These are phyloP conservation scores for Caenorhabditis latens DNA, from an alignment of 1,140 invertebrate species.

Conservation along the genomic window DNA sequence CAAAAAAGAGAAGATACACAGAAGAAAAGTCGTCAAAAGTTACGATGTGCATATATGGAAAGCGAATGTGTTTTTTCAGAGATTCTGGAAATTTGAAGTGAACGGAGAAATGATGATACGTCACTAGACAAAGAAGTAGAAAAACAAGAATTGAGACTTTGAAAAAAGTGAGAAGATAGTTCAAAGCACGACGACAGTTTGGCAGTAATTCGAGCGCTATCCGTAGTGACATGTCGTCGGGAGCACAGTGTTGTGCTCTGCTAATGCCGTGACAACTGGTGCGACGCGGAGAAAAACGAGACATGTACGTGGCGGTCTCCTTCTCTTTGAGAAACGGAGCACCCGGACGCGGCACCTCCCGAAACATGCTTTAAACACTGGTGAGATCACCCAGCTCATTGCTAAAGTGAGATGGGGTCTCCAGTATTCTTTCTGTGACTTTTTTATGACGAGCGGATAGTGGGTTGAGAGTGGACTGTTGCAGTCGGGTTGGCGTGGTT, in stretches of 20 bases:
- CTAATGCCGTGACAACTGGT: conserved; percentile 55
- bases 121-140: not conserved
- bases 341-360: conserved; percentile 15
- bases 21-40: conserved; percentile 26
- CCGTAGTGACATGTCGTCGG: conserved; percentile 44
- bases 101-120: not conserved
- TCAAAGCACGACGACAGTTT: conserved; percentile 50
- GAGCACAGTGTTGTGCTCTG: conserved; percentile 52
- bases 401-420: conserved; percentile 24
- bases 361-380: conserved; percentile 54
- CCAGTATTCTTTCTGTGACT: not conserved
- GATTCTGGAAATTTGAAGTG: not conserved
- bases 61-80: not conserved
- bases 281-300: conserved; percentile 54
- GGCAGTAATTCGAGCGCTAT: conserved; percentile 33
- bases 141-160: not conserved
- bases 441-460: conserved; percentile 52
- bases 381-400: conserved; percentile 51
- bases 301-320: conserved; percentile 51
- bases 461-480: conserved; percentile 42
- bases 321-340: not conserved
- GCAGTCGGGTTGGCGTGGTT: conserved; percentile 39
- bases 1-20: not conserved
- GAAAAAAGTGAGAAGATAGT: not conserved
- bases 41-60: conserved; percentile 24